These are phyloP conservation scores for Myrmophylax atrothorax DNA, from an alignment of 2,113 vertebrate genomes.

Conservation along the genomic window DNA sequence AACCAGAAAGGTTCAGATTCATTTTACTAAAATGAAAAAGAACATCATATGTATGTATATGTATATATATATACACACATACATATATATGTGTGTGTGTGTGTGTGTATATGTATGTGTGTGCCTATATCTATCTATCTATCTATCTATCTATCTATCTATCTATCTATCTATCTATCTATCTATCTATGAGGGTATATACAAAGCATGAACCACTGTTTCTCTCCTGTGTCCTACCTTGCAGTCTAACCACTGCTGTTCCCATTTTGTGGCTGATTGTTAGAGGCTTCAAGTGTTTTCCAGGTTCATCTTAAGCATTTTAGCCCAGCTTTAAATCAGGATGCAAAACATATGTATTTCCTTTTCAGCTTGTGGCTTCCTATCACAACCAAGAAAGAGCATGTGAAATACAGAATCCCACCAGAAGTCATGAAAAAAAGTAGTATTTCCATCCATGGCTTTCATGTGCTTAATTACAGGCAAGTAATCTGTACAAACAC, in stretches of 20 bases:
- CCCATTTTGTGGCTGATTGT: background rate
- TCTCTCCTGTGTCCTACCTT: background rate
- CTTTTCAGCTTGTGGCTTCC: background rate
- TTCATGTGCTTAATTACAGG: background rate
- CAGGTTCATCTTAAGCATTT: background rate
- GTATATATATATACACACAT: no score
- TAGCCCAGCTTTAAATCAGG: background rate
- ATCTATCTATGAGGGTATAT: background rate
- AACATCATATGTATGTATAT: fast-evolving
- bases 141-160: no score
- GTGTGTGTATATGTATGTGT: no score
- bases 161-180: no score
- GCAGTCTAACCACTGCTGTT: background rate
- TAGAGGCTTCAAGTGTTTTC: background rate
- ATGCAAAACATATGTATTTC: background rate
- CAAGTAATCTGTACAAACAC: background rate
- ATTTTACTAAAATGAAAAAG: background rate
- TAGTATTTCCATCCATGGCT: background rate
- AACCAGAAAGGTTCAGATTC: background rate
- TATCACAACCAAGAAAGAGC: background rate
- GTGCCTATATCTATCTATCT: no score
- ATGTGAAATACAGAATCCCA: background rate
- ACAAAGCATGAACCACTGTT: background rate
- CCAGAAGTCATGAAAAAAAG: background rate
- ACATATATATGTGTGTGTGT: no score